Evolutionary conservation across 2,797 vertebrate genomes (phyloP), one percentile per base, ranked within the genome.

Genomic region (Oreortyx pictus): DNA sequence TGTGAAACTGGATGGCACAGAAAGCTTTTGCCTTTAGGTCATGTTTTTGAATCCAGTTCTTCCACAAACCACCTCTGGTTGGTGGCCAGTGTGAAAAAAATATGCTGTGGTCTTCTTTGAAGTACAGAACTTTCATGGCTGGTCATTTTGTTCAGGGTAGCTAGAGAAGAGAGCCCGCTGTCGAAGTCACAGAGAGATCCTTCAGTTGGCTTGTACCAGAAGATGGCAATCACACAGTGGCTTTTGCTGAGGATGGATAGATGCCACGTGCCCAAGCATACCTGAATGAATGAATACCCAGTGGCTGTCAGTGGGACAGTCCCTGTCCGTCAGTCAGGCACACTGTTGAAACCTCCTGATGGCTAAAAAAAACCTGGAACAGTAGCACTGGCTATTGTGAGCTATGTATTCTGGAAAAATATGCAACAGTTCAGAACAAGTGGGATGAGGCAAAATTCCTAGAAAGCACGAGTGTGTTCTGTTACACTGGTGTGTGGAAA

Each of bases 81-180:
- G 49, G 37, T 87, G 71, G 33, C 49, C 33, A 16, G 43, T 25
- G 35, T 68, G 78, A 37, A 50, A 87, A 23, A 31, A 75, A 49
- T 9, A 50, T n/a, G 14, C 52, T 5, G 0, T 7, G 27, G 3
- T 35, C 14, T 56, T 3, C 16, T 46, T 14, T 5, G 39, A 50
- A n/a, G 47, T 15, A 18, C 47, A 37, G 3, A 92, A 43, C 11
- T 35, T 22, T 10, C 14, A 1, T 44, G 54, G 50, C 14, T 91
- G 52, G 14, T 13, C 7, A 0, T 8, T 4, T 29, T 18, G 6
- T 2, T 50, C 16, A 3, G 7, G 29, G 67, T 3, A 54, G 23
- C 33, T 64, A 56, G 60, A 29, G 13, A 14, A 14, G 43, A 33
- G 52, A 33, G 39, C 37, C 19, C 22, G 65, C 50, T 65, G 15